Evolutionary conservation across 2,797 vertebrate genomes (phyloP).

Genomic region (Pseudocheirus occidentalis): DNA sequence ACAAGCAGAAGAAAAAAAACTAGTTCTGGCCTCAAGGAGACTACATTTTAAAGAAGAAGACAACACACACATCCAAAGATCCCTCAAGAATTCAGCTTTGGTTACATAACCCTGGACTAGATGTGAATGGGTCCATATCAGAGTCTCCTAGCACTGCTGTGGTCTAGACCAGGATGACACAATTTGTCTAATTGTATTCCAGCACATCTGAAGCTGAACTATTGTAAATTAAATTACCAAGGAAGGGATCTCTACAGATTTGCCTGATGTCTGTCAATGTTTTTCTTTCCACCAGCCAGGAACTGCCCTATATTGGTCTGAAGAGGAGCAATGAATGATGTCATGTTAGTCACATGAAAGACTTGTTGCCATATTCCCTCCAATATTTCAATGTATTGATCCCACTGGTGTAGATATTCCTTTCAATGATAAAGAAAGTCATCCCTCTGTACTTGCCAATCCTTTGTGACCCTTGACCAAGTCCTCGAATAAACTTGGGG

Average conservation of each 20-base stretch:
- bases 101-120: not conserved
- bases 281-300: not conserved
- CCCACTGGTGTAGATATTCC: not conserved
- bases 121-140: not conserved
- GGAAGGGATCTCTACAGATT: not conserved
- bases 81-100: not conserved
- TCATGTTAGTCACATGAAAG: not conserved
- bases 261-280: slow-evolving; percentile 10
- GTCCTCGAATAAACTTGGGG: not conserved
- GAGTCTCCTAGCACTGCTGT: not conserved
- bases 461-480: not conserved
- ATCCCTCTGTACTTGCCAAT: not conserved
- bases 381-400: slow-evolving; percentile 6
- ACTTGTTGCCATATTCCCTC: slow-evolving; percentile 2
- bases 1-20: not conserved
- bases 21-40: not conserved
- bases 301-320: not conserved
- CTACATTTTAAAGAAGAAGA: not conserved
- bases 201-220: not conserved
- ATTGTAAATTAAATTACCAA: slow-evolving; percentile 5
- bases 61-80: not conserved
- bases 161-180: too few relatives aligned
- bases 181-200: not conserved
- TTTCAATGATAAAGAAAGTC: not conserved
- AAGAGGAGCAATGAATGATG: not conserved